Evolutionary conservation across 1,140 invertebrate species (phyloP).

Genomic region (Panulirus ornatus): DNA sequence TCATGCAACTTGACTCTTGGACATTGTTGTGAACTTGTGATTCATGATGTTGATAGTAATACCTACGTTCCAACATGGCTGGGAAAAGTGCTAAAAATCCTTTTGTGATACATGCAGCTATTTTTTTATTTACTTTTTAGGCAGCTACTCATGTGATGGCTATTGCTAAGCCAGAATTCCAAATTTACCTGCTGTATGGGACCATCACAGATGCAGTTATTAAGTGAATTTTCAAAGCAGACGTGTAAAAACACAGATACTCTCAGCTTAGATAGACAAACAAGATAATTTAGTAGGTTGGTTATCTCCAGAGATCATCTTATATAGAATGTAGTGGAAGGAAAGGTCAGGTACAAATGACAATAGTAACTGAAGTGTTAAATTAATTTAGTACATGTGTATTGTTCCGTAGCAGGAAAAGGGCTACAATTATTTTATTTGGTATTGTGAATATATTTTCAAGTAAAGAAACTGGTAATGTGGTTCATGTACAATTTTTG

Average conservation of each 20-base stretch:
- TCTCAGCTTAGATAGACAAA: neutral
- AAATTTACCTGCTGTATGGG: neutral
- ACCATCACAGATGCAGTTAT: constrained; percentile 7
- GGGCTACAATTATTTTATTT: no score
- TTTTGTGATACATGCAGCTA: neutral
- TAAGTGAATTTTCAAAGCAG: neutral
- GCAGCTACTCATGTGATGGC: neutral
- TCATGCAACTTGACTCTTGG: neutral
- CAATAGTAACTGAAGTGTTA: neutral
- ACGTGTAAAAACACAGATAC: neutral
- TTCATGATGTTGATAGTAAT: neutral
- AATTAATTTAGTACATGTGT: no score
- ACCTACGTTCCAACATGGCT: neutral
- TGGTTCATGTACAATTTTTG: no score
- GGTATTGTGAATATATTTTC: no score
- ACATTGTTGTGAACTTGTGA: neutral
- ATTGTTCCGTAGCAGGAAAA: no score
- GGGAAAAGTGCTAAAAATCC: neutral
- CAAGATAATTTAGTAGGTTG: neutral
- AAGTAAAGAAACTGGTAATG: no score
- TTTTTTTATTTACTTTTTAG: neutral
- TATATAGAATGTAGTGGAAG: neutral
- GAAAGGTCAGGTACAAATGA: neutral
- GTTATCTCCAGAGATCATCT: neutral
- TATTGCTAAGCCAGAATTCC: neutral